Evolutionary conservation across 2,888 invertebrate genomes (phyloP), one percentile per base, ranked within the genome.

Genomic region (Exephanes ischioxanthus): DNA sequence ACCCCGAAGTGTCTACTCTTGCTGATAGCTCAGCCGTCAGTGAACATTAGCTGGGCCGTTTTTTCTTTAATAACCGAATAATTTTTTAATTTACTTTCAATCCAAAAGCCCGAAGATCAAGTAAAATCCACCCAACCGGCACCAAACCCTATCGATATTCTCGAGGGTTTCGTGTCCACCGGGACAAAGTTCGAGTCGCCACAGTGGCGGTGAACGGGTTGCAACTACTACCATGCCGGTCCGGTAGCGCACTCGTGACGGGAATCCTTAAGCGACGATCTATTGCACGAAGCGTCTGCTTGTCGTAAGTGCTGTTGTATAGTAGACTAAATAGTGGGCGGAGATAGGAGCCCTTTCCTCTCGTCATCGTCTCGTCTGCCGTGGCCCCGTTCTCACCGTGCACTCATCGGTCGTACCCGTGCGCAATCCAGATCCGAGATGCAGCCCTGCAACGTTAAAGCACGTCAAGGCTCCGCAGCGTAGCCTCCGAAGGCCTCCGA

Each of bases 241-340:
- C 81, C 71, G 67, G 81, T 85, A 45, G 77, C 75, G 80, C 76
- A 72, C 51, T 80, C 80, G 82, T 87, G 84, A 82, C 83, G 61
- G 70, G 84, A 85, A 85, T 86, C 78, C 79, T 85, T 81, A 75
- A 85, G 78, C 67, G 81, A 63, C 81, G 68, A 87, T 87, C 86
- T 81, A 85, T 87, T 83, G 71, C 81, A 66, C 71, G 67, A 63
- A 63, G 78, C 61, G 70, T 75, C 41, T 67, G 55, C 67, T 67
- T 19, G 33, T 22, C 22, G 41, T 53, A 67, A 67, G 14, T 77
- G 77, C 67, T 41, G 55, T 30, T 77, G 77, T 67, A 41, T 37
- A 33, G 66, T 22, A 22, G 58, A 33, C 14, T n/a, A 30, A 16
- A 63, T 2, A 16, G 63, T 51, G 30, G 58, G 26, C 26, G 37